Base-by-base conservation (phyloP, 2,113 vertebrate genomes). In the Origma solitaria region DNA sequence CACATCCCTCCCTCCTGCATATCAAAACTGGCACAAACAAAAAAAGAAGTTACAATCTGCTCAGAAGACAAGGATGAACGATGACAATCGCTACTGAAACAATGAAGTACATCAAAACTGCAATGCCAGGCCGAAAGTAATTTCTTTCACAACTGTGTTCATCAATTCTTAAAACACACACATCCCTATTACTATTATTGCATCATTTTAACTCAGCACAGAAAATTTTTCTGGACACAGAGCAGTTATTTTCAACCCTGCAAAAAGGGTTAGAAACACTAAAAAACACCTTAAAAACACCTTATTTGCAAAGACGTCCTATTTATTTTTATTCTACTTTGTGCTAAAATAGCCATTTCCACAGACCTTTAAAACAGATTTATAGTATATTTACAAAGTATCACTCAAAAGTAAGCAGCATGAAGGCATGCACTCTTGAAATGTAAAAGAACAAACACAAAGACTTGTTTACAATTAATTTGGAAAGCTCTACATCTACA, bases 311-410 rank as follows among this genome's bases (percentile, higher is more conserved):
- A 69, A 97, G 62, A 35, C 37, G 57, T 72, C 56, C 92, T 45
- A 47, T 90, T 97, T 91, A 62, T 88, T 96, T 95, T 96, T 91
- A 95, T 71, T 93, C n/a, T 62, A 44, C 35, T 95, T 91, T 73
- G 75, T 65, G 38, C 51, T 94, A 90, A 51, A 73, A 77, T 20
- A 89, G 53, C 47, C 20, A 88, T 80, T 87, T 94, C 81, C 80
- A 85, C 40, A 94, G 15, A 70, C 23, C n/a, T 62, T 85, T 92
- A 82, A 88, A 92, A 94, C 40, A 70, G 17, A 88, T 84, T 95
- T 88, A 92, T 54, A 94, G 53, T 44, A 78, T 54, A 95, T 60
- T 94, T 71, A 92, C 49, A 22, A 72, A 88, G 90, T 65, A 88
- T 15, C 37, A 78, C 23, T 94, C 73, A 73, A 90, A 92, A 70